Base-by-base conservation (phyloP, 2,113 vertebrate genomes). In the Chitala chitala region DNA sequence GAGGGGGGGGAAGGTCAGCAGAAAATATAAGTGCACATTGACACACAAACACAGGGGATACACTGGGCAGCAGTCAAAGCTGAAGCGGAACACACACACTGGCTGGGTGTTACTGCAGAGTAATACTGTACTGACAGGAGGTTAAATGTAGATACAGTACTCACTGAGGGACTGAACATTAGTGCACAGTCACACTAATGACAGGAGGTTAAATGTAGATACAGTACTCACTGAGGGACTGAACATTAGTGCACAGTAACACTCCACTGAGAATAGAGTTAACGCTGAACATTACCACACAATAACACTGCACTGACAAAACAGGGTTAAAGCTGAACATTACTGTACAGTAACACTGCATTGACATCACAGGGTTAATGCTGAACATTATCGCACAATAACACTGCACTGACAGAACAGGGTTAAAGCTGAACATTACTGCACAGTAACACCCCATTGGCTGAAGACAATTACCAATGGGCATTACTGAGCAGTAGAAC, bases 1-100 rank as follows among this genome's bases (percentile, higher is more conserved):
- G n/a, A 78, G 33, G 51, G 10, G 33, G 51, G 10, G 78, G 69
- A 76, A 1, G 64, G 15, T 20, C 8, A 20, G 6, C 29, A 7
- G 8, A 20, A 48, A 6, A 51, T 15, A 31, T 50, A n/a, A n/a
- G n/a, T n/a, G 26, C 44, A 20, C n/a, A 48, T 17, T 53, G 46
- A 46, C 48, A 29, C 17, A 56, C n/a, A 55, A 56, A 20, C 17
- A 40, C 53, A 72, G n/a, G n/a, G n/a, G n/a, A n/a, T n/a, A 24
- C 53, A 53, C 48, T 51, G 12, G 48, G n/a, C n/a, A n/a, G 20
- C 12, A 20, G 48, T 10, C 20, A 51, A 51, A 66, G n/a, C 42
- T 68, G 42, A n/a, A 48, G 59, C 59, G n/a, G 2, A 33, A 22
- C n/a, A 68, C 17, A 66, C 42, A 46, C 1, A 40, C 9, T 26